These are phyloP conservation scores for Halcyon chelicuti DNA, from an alignment of 2,797 vertebrate genomes.

Conservation along the genomic window DNA sequence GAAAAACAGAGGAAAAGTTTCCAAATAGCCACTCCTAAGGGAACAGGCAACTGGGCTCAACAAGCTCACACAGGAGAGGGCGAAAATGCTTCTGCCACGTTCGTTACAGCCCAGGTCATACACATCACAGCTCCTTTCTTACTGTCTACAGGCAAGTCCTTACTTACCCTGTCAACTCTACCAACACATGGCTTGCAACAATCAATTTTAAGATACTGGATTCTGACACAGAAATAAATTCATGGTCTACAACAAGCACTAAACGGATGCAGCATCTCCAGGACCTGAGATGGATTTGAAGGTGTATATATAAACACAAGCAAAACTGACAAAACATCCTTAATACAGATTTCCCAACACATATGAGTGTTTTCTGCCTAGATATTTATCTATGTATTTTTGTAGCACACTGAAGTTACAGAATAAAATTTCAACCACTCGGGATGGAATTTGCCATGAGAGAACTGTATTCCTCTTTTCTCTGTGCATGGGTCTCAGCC, in stretches of 20 bases:
- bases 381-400: not conserved
- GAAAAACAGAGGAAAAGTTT: not conserved
- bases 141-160: not conserved
- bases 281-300: conserved; percentile 7
- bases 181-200: conserved; percentile 43
- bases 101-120: not conserved
- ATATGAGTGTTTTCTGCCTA: not conserved
- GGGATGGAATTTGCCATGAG: not conserved
- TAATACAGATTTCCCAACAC: not conserved
- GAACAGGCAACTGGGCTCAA: not conserved
- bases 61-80: not conserved
- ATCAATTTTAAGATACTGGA: conserved; percentile 33
- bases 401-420: not conserved
- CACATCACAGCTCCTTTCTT: not conserved
- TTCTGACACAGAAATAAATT: conserved; percentile 36
- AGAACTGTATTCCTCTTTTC: not conserved
- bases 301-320: not conserved
- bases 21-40: not conserved
- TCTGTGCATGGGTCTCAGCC: not conserved
- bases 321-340: not conserved
- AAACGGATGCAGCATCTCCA: not conserved
- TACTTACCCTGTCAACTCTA: conserved; percentile 22
- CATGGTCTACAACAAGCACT: conserved; percentile 18
- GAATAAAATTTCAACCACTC: not conserved
- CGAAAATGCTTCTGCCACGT: not conserved